phyloP scores from a whole-genome alignment of 2,113 vertebrate species.

The Hyperopisus bebe region DNA sequence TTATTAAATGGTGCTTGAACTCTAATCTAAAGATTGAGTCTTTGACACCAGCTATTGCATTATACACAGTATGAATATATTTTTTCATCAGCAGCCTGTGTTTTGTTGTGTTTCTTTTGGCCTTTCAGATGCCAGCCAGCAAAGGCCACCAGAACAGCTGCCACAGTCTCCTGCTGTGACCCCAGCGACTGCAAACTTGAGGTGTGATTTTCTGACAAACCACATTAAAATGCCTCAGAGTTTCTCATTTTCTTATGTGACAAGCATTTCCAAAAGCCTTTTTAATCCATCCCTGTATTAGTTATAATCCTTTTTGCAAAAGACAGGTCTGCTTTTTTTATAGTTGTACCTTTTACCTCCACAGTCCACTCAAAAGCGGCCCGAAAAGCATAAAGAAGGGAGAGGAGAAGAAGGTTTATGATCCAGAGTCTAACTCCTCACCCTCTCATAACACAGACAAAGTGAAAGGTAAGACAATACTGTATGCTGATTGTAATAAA shows the following conservation, averaged over 20 bases:
- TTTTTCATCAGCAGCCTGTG: background rate
- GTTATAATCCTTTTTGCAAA: background rate
- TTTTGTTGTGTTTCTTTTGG: background rate
- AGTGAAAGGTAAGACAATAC: background rate
- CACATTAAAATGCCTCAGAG: background rate
- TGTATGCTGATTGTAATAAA: background rate
- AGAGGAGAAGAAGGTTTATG: conserved; percentile 69
- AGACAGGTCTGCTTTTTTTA: background rate
- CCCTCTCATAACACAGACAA: background rate
- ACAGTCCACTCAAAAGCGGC: conserved; percentile 70
- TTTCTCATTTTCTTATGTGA: background rate
- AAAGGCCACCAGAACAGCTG: conserved; percentile 74
- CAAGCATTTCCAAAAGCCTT: background rate
- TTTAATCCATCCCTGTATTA: background rate
- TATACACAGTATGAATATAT: background rate
- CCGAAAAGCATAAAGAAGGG: conserved; percentile 66
- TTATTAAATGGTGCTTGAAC: background rate
- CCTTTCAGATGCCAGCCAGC: conserved; percentile 78
- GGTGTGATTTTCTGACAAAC: conserved; percentile 49
- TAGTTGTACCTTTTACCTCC: conserved; percentile 6
- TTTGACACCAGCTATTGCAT: background rate
- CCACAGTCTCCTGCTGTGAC: conserved; percentile 48
- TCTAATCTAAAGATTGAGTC: background rate
- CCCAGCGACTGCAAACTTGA: conserved; percentile 55
- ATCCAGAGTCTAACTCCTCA: background rate